Percentiles rank a stretch among this genome's conserved stretches.
phyloP scores from a whole-genome alignment of 2,888 invertebrate genomes.

The Orthonychiurus folsomi region DNA sequence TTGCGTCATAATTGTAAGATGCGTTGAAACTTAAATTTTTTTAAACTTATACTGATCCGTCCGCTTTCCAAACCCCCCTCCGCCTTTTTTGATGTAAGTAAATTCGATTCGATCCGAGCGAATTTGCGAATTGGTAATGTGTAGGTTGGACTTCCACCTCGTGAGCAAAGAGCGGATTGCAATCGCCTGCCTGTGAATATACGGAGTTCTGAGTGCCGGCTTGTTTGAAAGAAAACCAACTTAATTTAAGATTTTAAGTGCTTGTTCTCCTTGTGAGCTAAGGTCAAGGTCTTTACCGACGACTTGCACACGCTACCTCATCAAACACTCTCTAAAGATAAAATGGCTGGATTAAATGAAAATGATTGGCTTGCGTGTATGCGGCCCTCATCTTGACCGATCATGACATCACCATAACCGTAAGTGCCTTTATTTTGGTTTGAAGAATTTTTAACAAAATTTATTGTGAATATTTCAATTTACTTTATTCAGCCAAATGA shows the following conservation, averaged over 20 bases:
- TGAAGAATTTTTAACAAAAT: background rate
- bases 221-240: no score
- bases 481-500: background rate
- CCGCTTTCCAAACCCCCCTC: no score
- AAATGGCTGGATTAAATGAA: background rate
- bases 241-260: background rate
- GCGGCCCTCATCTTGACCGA: conserved; percentile 90
- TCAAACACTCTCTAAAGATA: background rate
- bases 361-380: conserved; percentile 93
- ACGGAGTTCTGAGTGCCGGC: no score
- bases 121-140: no score
- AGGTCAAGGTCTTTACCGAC: background rate
- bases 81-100: no score
- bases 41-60: no score
- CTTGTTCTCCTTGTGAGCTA: background rate
- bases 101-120: no score
- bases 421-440: conserved; percentile 53
- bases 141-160: no score
- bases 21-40: no score
- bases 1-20: no score
- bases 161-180: no score
- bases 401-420: conserved; percentile 94
- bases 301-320: background rate
- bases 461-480: background rate
- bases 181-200: no score